A percentile compares a stretch with the other conserved stretches of the same genome.
These are phyloP conservation scores for Spatula versicolor DNA, from an alignment of 2,797 vertebrate genomes.

Conservation along the genomic window DNA sequence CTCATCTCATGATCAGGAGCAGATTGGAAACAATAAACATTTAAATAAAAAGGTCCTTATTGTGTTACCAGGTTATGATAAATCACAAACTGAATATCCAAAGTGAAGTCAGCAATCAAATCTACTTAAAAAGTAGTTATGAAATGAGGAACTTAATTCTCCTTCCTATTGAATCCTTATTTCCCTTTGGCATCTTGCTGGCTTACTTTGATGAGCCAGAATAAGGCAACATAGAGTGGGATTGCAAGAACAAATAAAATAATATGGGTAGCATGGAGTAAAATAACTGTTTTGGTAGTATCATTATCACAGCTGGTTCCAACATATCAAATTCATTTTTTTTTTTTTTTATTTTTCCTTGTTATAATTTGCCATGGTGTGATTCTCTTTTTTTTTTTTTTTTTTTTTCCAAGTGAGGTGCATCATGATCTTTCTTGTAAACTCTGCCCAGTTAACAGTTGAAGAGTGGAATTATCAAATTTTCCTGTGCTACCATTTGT, in stretches of 20 bases:
- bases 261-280: neutral
- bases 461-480: neutral
- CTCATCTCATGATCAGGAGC: neutral
- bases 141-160: neutral
- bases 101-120: neutral
- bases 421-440: neutral
- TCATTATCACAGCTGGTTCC: neutral
- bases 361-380: neutral
- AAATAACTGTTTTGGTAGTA: neutral
- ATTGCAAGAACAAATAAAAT: neutral
- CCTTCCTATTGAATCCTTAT: neutral
- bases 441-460: neutral
- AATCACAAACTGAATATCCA: neutral
- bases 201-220: neutral
- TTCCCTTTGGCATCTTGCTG: neutral
- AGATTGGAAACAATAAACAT: neutral
- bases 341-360: neutral
- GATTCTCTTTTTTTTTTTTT: neutral
- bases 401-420: neutral
- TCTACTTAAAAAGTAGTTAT: neutral
- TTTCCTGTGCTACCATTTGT: neutral
- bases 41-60: neutral
- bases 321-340: neutral
- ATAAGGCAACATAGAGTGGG: neutral
- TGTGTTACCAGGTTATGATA: neutral